A percentile compares a stretch with the other conserved stretches of the same genome.
Conservation (phyloP, 2,888 invertebrate species). For the Chalcis sispes region DNA sequence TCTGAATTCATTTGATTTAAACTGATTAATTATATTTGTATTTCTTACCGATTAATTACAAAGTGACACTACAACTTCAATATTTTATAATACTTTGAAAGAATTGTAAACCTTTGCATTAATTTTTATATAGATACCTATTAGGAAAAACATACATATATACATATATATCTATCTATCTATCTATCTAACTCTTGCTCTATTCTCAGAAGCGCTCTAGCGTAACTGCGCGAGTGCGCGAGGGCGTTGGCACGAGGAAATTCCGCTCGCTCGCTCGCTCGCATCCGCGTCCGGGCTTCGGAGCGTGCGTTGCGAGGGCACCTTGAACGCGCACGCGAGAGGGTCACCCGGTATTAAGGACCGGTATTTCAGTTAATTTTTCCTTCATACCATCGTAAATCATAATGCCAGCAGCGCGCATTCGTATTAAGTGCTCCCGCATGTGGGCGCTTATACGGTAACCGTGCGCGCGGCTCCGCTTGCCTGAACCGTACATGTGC, state of each 20-base stretch:
- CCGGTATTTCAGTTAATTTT: constrained; percentile 62
- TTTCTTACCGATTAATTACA: no score
- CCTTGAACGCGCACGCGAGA: constrained; percentile 50
- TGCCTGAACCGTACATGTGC: no score
- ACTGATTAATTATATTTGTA: no score
- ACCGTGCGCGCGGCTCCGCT: constrained; percentile 27
- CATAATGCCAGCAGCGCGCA: constrained; percentile 55
- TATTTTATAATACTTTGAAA: no score
- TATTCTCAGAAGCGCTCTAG: constrained; percentile 51
- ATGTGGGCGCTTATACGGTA: constrained; percentile 4
- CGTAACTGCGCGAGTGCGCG: constrained; percentile 35
- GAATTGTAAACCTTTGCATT: no score
- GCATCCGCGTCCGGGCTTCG: constrained; percentile 22
- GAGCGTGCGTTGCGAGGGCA: constrained; percentile 16
- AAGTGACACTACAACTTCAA: no score
- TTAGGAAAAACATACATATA: no score
- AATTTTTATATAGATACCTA: no score
- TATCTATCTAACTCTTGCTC: constrained; percentile 17
- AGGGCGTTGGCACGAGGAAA: constrained; percentile 52
- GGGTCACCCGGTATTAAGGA: constrained; percentile 60
- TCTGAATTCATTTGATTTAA: no score
- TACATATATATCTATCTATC: no score
- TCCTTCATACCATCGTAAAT: constrained; percentile 60
- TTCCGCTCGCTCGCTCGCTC: constrained; percentile 25
- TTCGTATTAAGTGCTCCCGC: neutral